phyloP scores from a whole-genome alignment of 2,113 vertebrate genomes.

The Laticauda colubrina region DNA sequence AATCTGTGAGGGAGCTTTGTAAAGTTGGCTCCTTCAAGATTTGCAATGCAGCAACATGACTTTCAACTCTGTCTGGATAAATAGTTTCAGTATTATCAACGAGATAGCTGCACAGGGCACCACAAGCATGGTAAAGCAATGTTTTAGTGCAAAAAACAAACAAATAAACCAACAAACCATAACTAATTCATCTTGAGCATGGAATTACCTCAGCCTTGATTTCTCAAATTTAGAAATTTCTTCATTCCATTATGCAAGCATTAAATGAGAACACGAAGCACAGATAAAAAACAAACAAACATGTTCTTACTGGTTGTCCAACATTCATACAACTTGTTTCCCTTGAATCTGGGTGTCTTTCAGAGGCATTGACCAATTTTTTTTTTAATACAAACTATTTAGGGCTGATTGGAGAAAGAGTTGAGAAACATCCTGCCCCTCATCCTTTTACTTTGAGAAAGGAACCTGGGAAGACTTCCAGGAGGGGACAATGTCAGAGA shows the following conservation, averaged over 20 bases:
- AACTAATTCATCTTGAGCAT: background rate
- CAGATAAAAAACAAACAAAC: background rate
- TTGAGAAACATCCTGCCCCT: background rate
- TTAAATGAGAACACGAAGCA: background rate
- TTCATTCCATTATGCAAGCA: background rate
- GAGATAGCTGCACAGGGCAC: background rate
- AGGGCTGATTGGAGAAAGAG: background rate
- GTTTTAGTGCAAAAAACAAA: background rate
- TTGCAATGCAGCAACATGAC: background rate
- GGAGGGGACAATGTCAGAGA: background rate
- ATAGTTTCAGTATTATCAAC: background rate
- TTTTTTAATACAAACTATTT: background rate
- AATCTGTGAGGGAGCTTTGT: background rate
- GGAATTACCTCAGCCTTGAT: background rate
- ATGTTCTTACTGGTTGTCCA: background rate
- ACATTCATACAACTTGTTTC: background rate
- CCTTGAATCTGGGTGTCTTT: background rate
- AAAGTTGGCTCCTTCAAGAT: background rate
- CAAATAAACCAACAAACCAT: background rate
- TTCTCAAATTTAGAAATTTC: background rate
- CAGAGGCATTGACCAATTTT: background rate
- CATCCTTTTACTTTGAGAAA: background rate
- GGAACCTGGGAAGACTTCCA: background rate
- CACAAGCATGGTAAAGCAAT: background rate
- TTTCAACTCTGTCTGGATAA: background rate